Evolutionary conservation across 2,888 invertebrate species (phyloP), one percentile per base, ranked within the genome.

Genomic region (Ferrisia virgata): DNA sequence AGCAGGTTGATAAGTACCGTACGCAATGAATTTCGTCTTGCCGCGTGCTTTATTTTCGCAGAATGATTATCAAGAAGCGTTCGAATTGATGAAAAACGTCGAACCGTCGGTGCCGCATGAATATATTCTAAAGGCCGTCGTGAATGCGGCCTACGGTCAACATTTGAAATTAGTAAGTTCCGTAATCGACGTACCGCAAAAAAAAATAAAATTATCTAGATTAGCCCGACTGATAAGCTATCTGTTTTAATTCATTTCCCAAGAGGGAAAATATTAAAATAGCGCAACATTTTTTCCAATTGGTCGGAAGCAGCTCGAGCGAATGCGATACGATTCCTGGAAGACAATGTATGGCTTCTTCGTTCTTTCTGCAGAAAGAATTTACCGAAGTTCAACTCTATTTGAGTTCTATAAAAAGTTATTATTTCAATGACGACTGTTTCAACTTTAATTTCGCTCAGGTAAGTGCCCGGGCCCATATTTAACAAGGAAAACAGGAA

Each of bases 261-360:
- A 88, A 98, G 97, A 93, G 95, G 86, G 98, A 99, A 86, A 95
- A 97, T 88, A 91, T 98, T 86, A 97, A 97, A 90, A 92, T 94
- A 13, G 99, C 99, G 0, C 97, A 99, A 88, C 97, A 98, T 88
- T 98, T 96, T 89, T 96, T 98, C 88, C 97, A 98, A 89, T 89
- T 98, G 85, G 98, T 99, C 2, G 99, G 99, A 84, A 96, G 97
- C 86, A 98, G 98, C 0, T 94, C 96, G 0, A 96, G 97, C 28
- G 99, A 99, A 90, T 97, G 98, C 88, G 99, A 99, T 89, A 99
- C 99, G 0, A 98, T 99, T 87, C 95, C 95, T 0, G 96, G 99
- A 0, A 91, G 99, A 36, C 98, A 99, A 89, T 97, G 98, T 88
- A 99, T 99, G 98, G 97, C 99, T 0, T 97, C 98, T 0, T 96